Evolutionary conservation across 2,113 vertebrate species (phyloP).

Genomic region (Fukomys damarensis): DNA sequence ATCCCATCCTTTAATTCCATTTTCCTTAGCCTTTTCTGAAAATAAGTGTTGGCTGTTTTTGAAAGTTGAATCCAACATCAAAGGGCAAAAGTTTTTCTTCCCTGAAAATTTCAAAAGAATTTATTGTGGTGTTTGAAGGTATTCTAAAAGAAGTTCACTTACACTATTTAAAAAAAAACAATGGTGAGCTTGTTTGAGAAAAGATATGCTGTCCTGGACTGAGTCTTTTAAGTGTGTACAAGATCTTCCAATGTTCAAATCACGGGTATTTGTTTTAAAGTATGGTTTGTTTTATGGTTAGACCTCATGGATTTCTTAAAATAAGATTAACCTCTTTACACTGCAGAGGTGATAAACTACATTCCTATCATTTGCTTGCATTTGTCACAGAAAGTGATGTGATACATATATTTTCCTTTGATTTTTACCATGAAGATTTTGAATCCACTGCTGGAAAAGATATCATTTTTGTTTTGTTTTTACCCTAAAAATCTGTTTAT

Average conservation of each 20-base stretch:
- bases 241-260: neutral
- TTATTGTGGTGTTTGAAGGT: neutral
- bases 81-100: constrained; percentile 27
- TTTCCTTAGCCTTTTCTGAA: constrained; percentile 12
- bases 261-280: constrained; percentile 44
- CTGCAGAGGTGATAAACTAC: neutral
- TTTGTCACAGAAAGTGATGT: constrained; percentile 31
- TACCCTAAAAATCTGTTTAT: neutral
- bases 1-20: neutral
- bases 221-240: neutral
- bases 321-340: neutral
- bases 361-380: neutral
- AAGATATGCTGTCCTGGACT: neutral
- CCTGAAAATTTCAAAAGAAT: neutral
- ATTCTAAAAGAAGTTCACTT: constrained; percentile 9
- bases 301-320: constrained; percentile 16
- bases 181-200: neutral
- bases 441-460: neutral
- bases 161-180: neutral
- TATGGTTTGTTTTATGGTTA: constrained; percentile 13
- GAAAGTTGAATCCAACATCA: constrained; percentile 31
- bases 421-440: neutral
- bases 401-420: neutral
- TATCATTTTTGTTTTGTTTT: constrained; percentile 50
- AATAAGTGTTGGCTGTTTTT: constrained; percentile 30